Evolutionary conservation across 2,797 vertebrate species (phyloP).

Genomic region (Holocentrus rufus): DNA sequence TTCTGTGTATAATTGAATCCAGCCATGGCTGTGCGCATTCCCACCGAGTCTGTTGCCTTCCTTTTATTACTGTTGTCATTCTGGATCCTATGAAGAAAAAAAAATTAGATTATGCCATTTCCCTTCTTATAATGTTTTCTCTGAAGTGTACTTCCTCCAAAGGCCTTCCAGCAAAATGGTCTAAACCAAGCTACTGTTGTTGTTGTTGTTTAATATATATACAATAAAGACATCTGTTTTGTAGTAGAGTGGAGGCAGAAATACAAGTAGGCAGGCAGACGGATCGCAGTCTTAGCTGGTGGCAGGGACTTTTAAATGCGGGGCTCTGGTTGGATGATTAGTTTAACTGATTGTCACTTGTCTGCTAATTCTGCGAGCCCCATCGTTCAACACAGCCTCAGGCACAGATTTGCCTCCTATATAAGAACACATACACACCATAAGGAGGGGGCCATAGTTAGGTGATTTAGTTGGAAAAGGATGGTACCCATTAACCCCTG

Average conservation of each 20-base stretch:
- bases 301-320: not conserved
- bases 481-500: slow-evolving; percentile 71
- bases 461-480: slow-evolving; percentile 64
- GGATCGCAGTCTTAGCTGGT: not conserved
- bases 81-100: slow-evolving; percentile 61
- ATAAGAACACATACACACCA: slow-evolving; percentile 40
- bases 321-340: slow-evolving; percentile 36
- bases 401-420: slow-evolving; percentile 58
- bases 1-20: slow-evolving; percentile 50
- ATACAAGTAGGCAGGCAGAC: slow-evolving; percentile 10
- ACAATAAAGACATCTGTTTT: too few species aligned
- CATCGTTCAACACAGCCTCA: slow-evolving; percentile 45
- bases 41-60: slow-evolving; percentile 20
- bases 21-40: slow-evolving; percentile 33
- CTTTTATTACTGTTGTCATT: slow-evolving; percentile 58
- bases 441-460: slow-evolving; percentile 32
- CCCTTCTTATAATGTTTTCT: slow-evolving; percentile 35
- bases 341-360: slow-evolving; percentile 63
- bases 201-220: too few species aligned
- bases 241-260: not conserved
- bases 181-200: not conserved
- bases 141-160: slow-evolving; percentile 29
- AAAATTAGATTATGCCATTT: slow-evolving; percentile 45
- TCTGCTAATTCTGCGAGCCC: slow-evolving; percentile 56
- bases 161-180: slow-evolving; percentile 25